These are phyloP conservation scores for Troides aeacus DNA, from an alignment of 2,888 invertebrate genomes.

Conservation along the genomic window DNA sequence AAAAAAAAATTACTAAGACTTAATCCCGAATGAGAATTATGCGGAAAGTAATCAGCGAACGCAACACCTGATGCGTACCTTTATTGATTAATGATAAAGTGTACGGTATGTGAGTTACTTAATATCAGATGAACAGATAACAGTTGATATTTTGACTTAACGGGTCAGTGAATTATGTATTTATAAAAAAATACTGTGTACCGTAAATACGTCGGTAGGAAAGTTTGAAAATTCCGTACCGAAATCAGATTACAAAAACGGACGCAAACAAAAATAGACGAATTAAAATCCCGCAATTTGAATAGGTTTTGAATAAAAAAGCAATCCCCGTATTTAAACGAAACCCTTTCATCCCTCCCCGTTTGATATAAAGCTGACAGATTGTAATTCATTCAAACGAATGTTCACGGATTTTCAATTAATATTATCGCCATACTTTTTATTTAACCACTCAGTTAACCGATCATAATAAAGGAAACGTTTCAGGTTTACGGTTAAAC, in stretches of 20 bases:
- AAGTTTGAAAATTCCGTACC: neutral
- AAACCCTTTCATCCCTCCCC: constrained; percentile 19
- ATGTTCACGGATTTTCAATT: constrained; percentile 10
- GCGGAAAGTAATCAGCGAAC: no score
- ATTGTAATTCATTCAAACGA: constrained; percentile 14
- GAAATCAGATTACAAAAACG: constrained; percentile 15
- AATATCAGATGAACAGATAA: neutral
- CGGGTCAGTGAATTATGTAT: neutral
- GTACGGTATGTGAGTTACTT: no score
- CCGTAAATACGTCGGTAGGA: neutral
- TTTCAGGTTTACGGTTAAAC: no score
- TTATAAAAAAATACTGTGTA: neutral
- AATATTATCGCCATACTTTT: neutral
- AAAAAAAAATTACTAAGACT: no score
- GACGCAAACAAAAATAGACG: constrained; percentile 12
- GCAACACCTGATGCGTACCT: no score
- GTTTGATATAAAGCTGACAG: constrained; percentile 10
- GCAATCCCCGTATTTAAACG: constrained; percentile 19
- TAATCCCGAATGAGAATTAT: no score
- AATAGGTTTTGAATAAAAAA: constrained; percentile 24
- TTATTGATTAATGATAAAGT: no score
- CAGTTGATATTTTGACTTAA: neutral
- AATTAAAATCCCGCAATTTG: constrained; percentile 23
- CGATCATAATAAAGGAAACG: neutral
- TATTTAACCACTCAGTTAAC: neutral